Percentiles rank a stretch among this genome's conserved stretches.
These are phyloP conservation scores for Pseudochaenichthys georgianus DNA, from an alignment of 2,797 vertebrate species.

Conservation along the genomic window DNA sequence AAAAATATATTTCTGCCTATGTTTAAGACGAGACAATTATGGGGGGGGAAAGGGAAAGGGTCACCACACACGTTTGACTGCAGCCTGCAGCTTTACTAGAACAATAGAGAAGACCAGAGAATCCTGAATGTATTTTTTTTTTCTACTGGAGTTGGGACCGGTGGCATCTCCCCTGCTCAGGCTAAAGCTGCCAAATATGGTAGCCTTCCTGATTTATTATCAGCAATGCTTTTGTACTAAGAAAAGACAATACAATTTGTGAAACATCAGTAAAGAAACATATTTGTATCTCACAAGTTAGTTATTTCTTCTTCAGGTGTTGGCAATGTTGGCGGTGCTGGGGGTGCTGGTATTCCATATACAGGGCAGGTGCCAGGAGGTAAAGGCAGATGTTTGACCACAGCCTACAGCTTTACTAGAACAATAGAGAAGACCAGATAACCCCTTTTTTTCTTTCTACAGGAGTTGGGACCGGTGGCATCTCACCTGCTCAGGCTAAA, in stretches of 20 bases:
- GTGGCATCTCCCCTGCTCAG: conserved; percentile 86
- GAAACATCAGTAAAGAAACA: background rate
- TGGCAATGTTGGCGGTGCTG: background rate
- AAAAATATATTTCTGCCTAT: background rate
- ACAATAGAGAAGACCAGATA: no score
- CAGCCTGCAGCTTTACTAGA: no score
- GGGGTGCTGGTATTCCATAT: background rate
- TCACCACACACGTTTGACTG: background rate
- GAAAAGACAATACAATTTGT: background rate
- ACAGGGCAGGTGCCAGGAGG: conserved; percentile 20
- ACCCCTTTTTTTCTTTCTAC: conserved; percentile 12
- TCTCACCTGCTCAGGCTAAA: conserved; percentile 88
- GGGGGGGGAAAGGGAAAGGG: background rate
- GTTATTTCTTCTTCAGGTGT: background rate
- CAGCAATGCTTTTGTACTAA: background rate
- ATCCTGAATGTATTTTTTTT: background rate
- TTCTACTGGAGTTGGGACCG: conserved; percentile 81
- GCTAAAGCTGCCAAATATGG: conserved; percentile 92
- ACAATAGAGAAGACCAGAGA: no score
- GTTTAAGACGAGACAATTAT: background rate
- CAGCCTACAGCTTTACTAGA: no score
- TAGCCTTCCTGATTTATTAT: conserved; percentile 63
- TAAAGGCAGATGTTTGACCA: background rate
- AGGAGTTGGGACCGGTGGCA: conserved; percentile 85
- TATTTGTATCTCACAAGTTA: background rate